phyloP scores from a whole-genome alignment of 2,113 vertebrate genomes.

The Todiramphus chloris region DNA sequence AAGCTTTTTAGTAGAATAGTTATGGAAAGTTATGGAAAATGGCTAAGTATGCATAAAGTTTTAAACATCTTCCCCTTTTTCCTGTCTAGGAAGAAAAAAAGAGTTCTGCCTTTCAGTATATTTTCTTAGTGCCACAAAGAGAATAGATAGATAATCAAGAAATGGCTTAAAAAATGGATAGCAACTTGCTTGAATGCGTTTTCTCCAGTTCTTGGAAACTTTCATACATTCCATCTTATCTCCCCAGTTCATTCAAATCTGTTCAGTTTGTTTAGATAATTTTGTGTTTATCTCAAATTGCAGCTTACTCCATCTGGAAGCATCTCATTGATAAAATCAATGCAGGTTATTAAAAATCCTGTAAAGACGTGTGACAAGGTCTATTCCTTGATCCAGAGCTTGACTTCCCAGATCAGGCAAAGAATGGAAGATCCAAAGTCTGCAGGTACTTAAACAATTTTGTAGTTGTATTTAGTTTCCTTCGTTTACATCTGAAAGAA shows the following conservation, averaged over 20 bases:
- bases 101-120: rapidly evolving
- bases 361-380: slow-evolving; percentile 90
- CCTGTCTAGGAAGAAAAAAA: not conserved
- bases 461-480: not conserved
- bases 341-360: slow-evolving; percentile 90
- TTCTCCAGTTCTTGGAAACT: not conserved
- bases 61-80: not conserved
- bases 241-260: not conserved
- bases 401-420: slow-evolving; percentile 88
- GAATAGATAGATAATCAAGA: not conserved
- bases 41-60: not conserved
- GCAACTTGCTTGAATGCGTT: not conserved
- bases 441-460: slow-evolving; percentile 74
- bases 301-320: slow-evolving; percentile 88
- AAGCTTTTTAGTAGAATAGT: not conserved
- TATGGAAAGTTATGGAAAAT: not conserved
- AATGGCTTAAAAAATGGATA: not conserved
- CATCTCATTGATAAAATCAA: slow-evolving; percentile 87
- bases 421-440: slow-evolving; percentile 89
- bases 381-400: slow-evolving; percentile 88
- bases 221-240: not conserved
- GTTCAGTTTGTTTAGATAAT: not conserved
- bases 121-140: not conserved
- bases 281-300: slow-evolving; percentile 47
- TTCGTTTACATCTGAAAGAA: not conserved